Evolutionary conservation across 2,888 invertebrate genomes (phyloP).

Genomic region (Drosophila niveifrons): DNA sequence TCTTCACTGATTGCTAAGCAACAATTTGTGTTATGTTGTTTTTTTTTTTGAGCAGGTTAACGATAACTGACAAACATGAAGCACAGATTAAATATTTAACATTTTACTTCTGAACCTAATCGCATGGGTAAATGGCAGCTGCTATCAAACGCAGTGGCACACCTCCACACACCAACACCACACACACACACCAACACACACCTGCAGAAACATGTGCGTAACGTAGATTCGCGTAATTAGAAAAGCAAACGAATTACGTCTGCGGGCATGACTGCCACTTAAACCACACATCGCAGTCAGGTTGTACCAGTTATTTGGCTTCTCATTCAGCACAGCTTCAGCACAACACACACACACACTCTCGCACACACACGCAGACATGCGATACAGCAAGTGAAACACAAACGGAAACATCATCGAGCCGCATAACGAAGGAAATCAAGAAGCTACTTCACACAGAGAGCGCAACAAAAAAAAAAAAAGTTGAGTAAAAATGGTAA

Average conservation of each 20-base stretch:
- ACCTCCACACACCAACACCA: slow-evolving; percentile 1
- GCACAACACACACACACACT: slow-evolving; percentile 2
- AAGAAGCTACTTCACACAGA: slow-evolving; percentile 63
- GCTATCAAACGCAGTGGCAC: slow-evolving; percentile 40
- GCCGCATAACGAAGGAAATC: slow-evolving; percentile 68
- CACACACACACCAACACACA: slow-evolving; percentile 4
- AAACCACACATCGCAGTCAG: slow-evolving; percentile 24
- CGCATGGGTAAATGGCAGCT: slow-evolving; percentile 52
- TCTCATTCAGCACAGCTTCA: slow-evolving; percentile 14
- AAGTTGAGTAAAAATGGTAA: slow-evolving; percentile 29
- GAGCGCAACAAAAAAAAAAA: slow-evolving; percentile 1
- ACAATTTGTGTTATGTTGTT: slow-evolving; percentile 36
- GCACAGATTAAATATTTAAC: slow-evolving; percentile 62
- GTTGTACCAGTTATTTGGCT: slow-evolving; percentile 27
- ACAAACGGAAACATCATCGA: slow-evolving; percentile 59
- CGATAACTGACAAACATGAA: slow-evolving; percentile 70
- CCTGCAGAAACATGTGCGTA: slow-evolving; percentile 8
- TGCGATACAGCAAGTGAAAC: slow-evolving; percentile 14
- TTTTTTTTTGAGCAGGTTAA: slow-evolving; percentile 47
- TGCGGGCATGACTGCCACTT: slow-evolving; percentile 51
- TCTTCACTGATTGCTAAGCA: slow-evolving; percentile 57
- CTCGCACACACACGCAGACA: not conserved
- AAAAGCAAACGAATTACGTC: slow-evolving; percentile 67
- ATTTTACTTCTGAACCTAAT: slow-evolving; percentile 58
- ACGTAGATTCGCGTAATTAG: slow-evolving; percentile 56